These are phyloP conservation scores for Tenodera sinensis DNA, from an alignment of 2,888 invertebrate species.

Conservation along the genomic window DNA sequence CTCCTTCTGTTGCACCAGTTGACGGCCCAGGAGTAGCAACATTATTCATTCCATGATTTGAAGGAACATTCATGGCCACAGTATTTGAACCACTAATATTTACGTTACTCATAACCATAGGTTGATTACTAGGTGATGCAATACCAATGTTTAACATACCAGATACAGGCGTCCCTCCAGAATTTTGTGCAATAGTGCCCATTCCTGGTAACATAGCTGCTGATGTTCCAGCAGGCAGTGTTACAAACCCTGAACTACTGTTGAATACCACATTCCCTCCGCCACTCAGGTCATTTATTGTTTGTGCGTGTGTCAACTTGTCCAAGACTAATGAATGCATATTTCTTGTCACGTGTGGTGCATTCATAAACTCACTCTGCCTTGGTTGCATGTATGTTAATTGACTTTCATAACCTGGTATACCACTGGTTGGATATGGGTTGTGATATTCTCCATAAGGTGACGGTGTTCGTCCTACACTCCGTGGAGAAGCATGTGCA, in stretches of 20 bases:
- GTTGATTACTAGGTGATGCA: background rate
- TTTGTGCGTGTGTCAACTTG: background rate
- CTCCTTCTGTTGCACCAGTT: background rate
- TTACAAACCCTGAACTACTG: background rate
- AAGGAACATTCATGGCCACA: background rate
- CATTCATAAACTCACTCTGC: background rate
- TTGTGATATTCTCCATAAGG: background rate
- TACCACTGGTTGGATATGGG: background rate
- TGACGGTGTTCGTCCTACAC: background rate
- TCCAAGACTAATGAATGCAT: background rate
- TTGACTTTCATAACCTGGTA: background rate
- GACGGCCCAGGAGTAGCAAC: background rate
- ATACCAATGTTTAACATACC: background rate
- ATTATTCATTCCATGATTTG: background rate
- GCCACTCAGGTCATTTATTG: background rate
- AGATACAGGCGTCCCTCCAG: background rate
- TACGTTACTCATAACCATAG: background rate
- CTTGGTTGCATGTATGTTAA: background rate
- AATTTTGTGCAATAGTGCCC: background rate
- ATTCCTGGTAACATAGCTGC: background rate
- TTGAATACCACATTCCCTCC: background rate
- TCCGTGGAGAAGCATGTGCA: background rate
- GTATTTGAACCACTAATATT: background rate
- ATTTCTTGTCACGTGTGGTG: background rate
- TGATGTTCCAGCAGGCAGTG: background rate